Evolutionary conservation across 2,888 invertebrate genomes (phyloP), one percentile per base, ranked within the genome.

Genomic region (Aphodius sticticus): DNA sequence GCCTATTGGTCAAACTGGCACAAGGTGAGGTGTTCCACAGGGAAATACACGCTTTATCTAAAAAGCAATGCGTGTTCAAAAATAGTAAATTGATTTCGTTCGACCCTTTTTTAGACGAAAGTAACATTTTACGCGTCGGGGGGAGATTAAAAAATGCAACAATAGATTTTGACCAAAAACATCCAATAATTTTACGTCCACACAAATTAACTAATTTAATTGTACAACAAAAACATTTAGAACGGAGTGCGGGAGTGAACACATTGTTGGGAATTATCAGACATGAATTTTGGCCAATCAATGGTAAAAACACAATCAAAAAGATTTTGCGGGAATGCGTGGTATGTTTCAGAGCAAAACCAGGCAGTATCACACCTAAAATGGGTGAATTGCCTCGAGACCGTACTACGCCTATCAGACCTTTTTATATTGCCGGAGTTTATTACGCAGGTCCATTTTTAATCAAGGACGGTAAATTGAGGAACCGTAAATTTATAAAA

Each of bases 101-200:
- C 16, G 3, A 36, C 36, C 76, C 76, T n/a, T 77, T 70, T 77
- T 16, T 70, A n/a, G 78, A 78, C 36, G 74, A 37, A 53, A 75
- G 15, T 26, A 26, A 26, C 38, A 16, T 74, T 16, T 9, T 74
- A 76, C 36, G 78, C 1, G 78, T 74, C 3, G 78, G 14, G 37
- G 75, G 75, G 12, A 38, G 53, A 74, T 53, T 78, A 16, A 2
- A 36, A 53, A 72, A 76, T 71, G 16, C 77, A 72, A 7, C 26
- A 35, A 72, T 78, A 0, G 72, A 78, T 70, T 78, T 72, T 74
- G 26, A 71, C 12, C 26, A 72, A 0, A 75, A 78, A 72, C 69
- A 78, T 37, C 74, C 53, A 7, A 78, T 71, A 15, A 69, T 74
- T 16, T 78, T 78, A 69, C 78, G 69, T 2, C 74, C n/a, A 37